Percentiles rank a stretch among this genome's conserved stretches.
Evolutionary conservation across 1,140 invertebrate species (phyloP).

Genomic region (Drosophila mauritiana): DNA sequence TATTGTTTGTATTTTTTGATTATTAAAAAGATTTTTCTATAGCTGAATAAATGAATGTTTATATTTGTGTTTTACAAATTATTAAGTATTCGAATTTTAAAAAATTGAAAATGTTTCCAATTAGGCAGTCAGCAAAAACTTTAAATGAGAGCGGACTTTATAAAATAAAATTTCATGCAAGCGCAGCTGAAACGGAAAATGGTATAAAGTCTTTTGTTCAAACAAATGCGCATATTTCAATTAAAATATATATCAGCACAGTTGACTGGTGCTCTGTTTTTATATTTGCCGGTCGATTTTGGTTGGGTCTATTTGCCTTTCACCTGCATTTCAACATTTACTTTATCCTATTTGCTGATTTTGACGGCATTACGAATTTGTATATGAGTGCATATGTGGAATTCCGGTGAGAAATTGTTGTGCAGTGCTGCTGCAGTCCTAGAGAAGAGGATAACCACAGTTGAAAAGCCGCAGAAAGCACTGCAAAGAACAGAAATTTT

Average conservation of each 20-base stretch:
- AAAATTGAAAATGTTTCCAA: not conserved
- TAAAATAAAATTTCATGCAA: slow-evolving; percentile 7
- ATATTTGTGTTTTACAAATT: not conserved
- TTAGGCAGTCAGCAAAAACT: not conserved
- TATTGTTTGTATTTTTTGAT: too few relatives aligned
- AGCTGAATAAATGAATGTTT: not conserved
- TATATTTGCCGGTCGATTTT: not conserved
- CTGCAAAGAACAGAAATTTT: slow-evolving; percentile 35
- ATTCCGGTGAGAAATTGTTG: not conserved
- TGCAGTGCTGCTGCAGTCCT: not conserved
- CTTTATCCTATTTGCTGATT: slow-evolving; percentile 63
- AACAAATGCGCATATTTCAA: slow-evolving; percentile 42
- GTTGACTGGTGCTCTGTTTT: slow-evolving; percentile 3
- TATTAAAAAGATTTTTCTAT: too few relatives aligned
- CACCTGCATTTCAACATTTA: slow-evolving; percentile 61
- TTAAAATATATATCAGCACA: slow-evolving; percentile 41
- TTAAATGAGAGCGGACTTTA: not conserved
- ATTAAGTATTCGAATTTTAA: not conserved
- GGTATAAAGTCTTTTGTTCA: not conserved
- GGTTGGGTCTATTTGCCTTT: slow-evolving; percentile 32
- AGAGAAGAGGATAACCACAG: slow-evolving; percentile 17
- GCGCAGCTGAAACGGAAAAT: slow-evolving; percentile 9
- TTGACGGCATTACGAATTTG: slow-evolving; percentile 34
- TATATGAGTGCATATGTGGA: slow-evolving; percentile 5
- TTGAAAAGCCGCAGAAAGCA: slow-evolving; percentile 55